Conservation (phyloP, 1,140 invertebrate species). For the Ephestia elutella region DNA sequence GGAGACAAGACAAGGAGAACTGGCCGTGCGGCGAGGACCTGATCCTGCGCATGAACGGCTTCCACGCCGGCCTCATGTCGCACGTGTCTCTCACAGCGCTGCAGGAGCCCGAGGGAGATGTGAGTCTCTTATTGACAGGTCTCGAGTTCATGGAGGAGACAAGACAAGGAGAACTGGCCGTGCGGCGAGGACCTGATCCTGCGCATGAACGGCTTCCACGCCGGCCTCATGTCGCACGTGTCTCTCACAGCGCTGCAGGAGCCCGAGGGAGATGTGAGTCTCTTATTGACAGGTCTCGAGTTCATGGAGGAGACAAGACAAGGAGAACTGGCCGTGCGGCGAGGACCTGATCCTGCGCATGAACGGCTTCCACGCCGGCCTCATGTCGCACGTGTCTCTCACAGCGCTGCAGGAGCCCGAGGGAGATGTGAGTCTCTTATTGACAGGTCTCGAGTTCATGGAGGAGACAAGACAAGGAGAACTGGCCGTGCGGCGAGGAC, state of each 20-base stretch:
- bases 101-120: constrained; percentile 78
- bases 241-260: constrained; percentile 86
- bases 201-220: constrained; percentile 87
- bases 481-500: constrained; percentile 91
- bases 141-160: no score
- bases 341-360: constrained; percentile 88
- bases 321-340: constrained; percentile 91
- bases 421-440: constrained; percentile 36
- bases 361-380: constrained; percentile 84
- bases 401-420: constrained; percentile 84
- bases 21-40: constrained; percentile 92
- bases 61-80: constrained; percentile 86
- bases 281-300: background rate
- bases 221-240: constrained; percentile 84
- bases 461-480: constrained; percentile 84
- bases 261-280: constrained; percentile 70
- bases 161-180: constrained; percentile 91
- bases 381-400: constrained; percentile 88
- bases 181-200: constrained; percentile 90
- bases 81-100: constrained; percentile 87
- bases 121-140: constrained; percentile 12
- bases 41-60: constrained; percentile 83
- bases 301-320: constrained; percentile 75
- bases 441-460: background rate
- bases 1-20: constrained; percentile 86